Evolutionary conservation across 1,140 invertebrate species (phyloP).

Genomic region (Heliothis subflexa): DNA sequence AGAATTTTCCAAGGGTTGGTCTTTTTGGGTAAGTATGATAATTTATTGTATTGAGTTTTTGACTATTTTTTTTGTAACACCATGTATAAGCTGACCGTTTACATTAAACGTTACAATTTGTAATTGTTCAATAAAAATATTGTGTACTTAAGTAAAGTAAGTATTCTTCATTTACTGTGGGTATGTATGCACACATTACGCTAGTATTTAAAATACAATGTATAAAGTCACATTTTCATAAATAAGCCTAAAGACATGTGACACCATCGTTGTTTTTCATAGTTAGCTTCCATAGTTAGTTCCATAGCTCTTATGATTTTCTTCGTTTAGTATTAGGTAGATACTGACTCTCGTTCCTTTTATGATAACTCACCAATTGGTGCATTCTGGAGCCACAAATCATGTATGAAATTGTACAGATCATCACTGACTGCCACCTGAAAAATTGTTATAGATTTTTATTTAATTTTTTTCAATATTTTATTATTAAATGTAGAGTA

Average conservation of each 20-base stretch:
- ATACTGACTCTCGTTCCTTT: conserved; percentile 64
- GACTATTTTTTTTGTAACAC: no score
- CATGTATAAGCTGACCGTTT: no score
- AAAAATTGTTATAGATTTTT: neutral
- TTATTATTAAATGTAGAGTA: no score
- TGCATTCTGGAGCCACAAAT: conserved; percentile 98
- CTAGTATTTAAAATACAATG: conserved; percentile 1
- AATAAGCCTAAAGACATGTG: neutral
- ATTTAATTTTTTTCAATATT: neutral
- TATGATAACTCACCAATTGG: conserved; percentile 98
- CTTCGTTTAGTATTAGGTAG: neutral
- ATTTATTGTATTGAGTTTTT: no score
- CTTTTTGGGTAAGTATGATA: no score
- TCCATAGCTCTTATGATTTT: conserved; percentile 22
- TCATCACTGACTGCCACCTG: conserved; percentile 98
- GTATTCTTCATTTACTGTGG: neutral
- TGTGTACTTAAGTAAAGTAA: neutral
- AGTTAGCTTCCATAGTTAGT: no score
- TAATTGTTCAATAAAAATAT: neutral
- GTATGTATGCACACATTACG: neutral
- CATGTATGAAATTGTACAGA: conserved; percentile 98
- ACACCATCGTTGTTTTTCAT: conserved; percentile 18
- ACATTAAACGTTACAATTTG: no score
- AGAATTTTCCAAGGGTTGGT: no score
- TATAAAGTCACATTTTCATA: conserved; percentile 24